A percentile compares a stretch with the other conserved stretches of the same genome.
Conservation (phyloP, 2,113 vertebrate species). For the Hepsetus odoe region DNA sequence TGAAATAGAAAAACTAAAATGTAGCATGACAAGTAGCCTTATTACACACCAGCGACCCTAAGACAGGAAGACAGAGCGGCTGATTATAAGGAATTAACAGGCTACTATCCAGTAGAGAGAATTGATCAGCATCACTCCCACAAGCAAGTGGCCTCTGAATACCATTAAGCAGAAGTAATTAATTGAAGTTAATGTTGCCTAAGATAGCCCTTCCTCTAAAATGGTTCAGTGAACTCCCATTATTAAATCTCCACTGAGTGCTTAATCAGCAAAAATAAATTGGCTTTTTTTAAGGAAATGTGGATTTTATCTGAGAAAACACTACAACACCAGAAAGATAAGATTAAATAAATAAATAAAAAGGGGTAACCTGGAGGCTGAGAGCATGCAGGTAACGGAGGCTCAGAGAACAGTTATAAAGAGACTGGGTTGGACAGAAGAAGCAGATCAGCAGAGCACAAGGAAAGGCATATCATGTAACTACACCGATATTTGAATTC, state of each 20-base stretch:
- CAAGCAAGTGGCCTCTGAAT: constrained; percentile 65
- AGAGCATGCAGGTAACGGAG: constrained; percentile 19
- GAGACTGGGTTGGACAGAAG: neutral
- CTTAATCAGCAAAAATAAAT: constrained; percentile 54
- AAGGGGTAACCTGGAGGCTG: no score
- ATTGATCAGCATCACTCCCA: constrained; percentile 62
- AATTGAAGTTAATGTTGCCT: constrained; percentile 71
- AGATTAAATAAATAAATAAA: constrained; percentile 7
- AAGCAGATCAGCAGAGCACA: neutral
- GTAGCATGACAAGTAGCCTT: constrained; percentile 13
- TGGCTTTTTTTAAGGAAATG: constrained; percentile 34
- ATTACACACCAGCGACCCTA: constrained; percentile 24
- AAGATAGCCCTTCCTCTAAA: constrained; percentile 44
- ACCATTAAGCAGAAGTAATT: constrained; percentile 74
- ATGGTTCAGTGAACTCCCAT: constrained; percentile 42
- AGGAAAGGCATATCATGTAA: neutral
- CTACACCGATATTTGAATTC: neutral
- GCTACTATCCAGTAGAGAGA: constrained; percentile 57
- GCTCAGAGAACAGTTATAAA: no score
- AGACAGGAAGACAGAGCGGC: constrained; percentile 25
- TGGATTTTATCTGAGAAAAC: constrained; percentile 31
- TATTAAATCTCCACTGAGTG: constrained; percentile 41
- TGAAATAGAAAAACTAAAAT: constrained; percentile 17
- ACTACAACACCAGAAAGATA: constrained; percentile 28
- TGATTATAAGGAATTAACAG: constrained; percentile 52